Conservation (phyloP, 2,888 invertebrate species). For the Eledona agricola region DNA sequence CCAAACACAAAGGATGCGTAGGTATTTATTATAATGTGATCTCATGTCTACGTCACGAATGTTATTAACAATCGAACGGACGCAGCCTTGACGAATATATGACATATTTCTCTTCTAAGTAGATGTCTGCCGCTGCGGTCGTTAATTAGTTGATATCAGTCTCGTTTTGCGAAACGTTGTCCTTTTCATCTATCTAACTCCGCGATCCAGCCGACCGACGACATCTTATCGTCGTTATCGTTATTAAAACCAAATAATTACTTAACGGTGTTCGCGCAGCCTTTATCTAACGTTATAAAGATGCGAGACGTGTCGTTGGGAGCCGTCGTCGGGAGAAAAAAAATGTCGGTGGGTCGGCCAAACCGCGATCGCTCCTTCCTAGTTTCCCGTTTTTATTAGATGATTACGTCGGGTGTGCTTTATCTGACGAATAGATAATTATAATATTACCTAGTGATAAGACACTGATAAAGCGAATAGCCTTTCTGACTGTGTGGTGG, state of each 20-base stretch:
- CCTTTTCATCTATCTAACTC: neutral
- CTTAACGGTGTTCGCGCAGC: neutral
- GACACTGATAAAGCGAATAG: conserved; percentile 40
- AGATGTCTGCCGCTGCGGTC: conserved; percentile 9
- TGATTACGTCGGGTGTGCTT: conserved; percentile 19
- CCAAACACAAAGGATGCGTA: conserved; percentile 6
- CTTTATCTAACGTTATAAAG: conserved; percentile 1
- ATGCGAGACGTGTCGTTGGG: neutral
- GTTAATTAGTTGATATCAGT: conserved; percentile 10
- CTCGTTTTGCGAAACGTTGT: conserved; percentile 4
- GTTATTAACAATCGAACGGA: conserved; percentile 44
- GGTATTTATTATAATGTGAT: conserved; percentile 28
- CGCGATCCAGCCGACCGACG: neutral
- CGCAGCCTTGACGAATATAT: conserved; percentile 40
- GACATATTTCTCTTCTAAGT: conserved; percentile 22
- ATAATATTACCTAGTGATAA: conserved; percentile 40
- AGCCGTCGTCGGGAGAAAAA: neutral
- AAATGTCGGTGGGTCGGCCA: too few species aligned
- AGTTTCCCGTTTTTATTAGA: conserved; percentile 15
- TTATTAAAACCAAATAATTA: conserved; percentile 18
- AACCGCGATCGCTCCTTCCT: too few species aligned
- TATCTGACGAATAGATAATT: conserved; percentile 42
- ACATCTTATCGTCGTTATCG: conserved; percentile 12
- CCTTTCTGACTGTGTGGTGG: conserved; percentile 19
- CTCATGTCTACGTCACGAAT: conserved; percentile 32